Evolutionary conservation across 1,140 invertebrate genomes (phyloP).

Genomic region (Sipha flava): DNA sequence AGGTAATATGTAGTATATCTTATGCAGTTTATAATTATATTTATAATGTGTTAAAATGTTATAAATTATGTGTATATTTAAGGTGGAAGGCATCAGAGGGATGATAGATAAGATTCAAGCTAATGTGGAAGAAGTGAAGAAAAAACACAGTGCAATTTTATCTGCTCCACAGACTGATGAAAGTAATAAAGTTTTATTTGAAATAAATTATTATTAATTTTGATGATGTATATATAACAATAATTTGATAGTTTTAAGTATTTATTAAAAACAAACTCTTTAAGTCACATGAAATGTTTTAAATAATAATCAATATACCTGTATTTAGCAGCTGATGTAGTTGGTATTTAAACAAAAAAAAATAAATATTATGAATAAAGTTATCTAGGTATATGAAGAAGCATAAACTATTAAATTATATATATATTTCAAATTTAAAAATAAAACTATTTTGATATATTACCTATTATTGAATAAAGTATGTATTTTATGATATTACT

Average conservation of each 20-base stretch:
- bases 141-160: slow-evolving; percentile 97
- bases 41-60: neutral
- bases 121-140: slow-evolving; percentile 99
- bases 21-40: neutral
- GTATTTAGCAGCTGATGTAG: too few species aligned
- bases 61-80: slow-evolving; percentile 36
- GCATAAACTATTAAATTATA: too few species aligned
- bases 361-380: too few species aligned
- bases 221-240: neutral
- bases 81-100: slow-evolving; percentile 97
- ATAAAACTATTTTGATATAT: too few species aligned
- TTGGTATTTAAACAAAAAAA: too few species aligned
- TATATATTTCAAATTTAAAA: neutral
- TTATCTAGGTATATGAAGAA: too few species aligned
- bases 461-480: too few species aligned
- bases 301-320: too few species aligned
- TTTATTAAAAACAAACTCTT: too few species aligned
- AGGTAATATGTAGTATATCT: neutral
- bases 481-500: neutral
- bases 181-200: slow-evolving; percentile 56
- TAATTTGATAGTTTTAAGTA: neutral
- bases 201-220: slow-evolving; percentile 43
- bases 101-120: slow-evolving; percentile 99
- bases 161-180: slow-evolving; percentile 98
- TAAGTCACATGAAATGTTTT: too few species aligned